Base-by-base conservation (phyloP, 2,888 invertebrate species). In the Camponotus fellah region DNA sequence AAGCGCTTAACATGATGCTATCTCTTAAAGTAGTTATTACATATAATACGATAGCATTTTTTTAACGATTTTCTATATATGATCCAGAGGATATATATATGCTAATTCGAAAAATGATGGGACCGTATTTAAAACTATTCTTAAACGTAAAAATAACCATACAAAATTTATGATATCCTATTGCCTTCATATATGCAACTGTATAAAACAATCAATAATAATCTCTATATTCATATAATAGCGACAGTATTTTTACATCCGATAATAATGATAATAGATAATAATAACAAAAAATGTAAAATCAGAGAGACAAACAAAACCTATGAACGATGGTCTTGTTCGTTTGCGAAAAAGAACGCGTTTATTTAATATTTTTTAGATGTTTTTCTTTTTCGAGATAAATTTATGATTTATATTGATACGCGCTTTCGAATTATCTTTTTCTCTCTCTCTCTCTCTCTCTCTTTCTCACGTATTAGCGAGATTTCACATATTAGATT, bases 1-100 rank as follows among this genome's bases (percentile, higher is more conserved):
- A 91, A 91, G 91, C 88, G 88, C 85, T 87, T 91, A 89, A 91
- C 80, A 87, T 43, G 86, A 85, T 60, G 75, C 85, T 89, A 84
- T 53, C 76, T 46, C 80, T 84, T 88, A 91, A 86, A 68, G 43
- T 85, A 86, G 84, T 85, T 86, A 71, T 85, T 84, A 81, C 79
- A 64, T 85, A 87, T 87, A 86, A 88, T 87, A 60, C 77, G 80
- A 88, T 83, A 37, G 81, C 82, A 71, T 86, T 86, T 87, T 46
- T 71, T 49, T 85, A 91, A 84, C 88, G 84, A 82, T 80, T 80
- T 56, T 86, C 34, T 37, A 83, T 77, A 79, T 75, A 62, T 8
- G 43, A 80, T 3, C 37, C 6, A 32, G 17, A 49, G n/a, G 53
- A n/a, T 49, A 49, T 49, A 53, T 53, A n/a, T 53, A 72, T 79